Conservation (phyloP, 2,113 vertebrate species). For the Mixornis gularis region DNA sequence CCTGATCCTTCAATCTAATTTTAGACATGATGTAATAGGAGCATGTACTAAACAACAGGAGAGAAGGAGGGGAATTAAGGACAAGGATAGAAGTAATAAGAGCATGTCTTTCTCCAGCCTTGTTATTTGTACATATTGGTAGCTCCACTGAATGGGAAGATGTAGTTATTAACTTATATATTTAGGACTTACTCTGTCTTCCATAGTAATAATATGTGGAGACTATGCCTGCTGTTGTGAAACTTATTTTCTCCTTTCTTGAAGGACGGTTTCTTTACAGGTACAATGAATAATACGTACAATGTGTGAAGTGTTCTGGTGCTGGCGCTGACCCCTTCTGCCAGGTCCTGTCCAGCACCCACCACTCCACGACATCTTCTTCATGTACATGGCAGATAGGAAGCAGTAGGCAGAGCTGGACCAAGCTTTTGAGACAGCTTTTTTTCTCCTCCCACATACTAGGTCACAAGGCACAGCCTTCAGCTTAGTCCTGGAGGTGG, state of each 20-base stretch:
- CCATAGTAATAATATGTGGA: neutral
- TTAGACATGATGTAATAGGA: constrained; percentile 46
- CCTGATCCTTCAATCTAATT: constrained; percentile 39
- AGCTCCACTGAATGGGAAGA: neutral
- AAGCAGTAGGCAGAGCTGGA: neutral
- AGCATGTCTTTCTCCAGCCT: neutral
- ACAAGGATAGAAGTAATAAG: neutral
- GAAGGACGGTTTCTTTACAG: neutral
- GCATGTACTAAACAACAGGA: constrained; percentile 1
- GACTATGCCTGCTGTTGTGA: neutral
- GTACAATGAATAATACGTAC: neutral
- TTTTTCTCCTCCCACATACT: neutral
- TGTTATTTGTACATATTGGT: neutral
- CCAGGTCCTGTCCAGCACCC: neutral
- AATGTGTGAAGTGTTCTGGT: neutral
- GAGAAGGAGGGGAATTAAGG: constrained; percentile 21
- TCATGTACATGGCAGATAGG: neutral
- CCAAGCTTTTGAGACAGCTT: neutral
- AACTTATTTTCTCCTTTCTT: neutral
- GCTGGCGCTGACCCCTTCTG: neutral
- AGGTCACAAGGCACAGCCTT: neutral
- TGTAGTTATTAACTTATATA: neutral
- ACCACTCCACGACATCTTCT: neutral
- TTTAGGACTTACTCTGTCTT: neutral
- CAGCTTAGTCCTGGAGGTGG: neutral